phyloP scores from a whole-genome alignment of 2,113 vertebrate species.

The Phalacrocorax carbo region DNA sequence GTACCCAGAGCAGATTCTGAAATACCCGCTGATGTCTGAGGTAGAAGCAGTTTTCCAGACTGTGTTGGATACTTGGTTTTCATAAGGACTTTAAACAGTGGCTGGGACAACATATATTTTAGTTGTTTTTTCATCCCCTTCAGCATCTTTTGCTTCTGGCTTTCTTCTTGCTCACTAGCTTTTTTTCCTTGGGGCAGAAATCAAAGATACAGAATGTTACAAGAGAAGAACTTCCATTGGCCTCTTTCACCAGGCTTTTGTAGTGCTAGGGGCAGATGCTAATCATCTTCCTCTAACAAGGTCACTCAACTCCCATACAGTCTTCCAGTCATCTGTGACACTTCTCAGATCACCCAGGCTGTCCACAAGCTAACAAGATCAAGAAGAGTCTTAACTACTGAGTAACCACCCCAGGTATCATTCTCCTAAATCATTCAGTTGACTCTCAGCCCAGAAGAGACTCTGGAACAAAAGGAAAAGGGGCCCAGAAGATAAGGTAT shows the following conservation, averaged over 20 bases:
- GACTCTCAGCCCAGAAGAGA: not conserved
- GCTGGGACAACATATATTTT: conserved; percentile 83
- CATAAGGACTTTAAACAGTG: conserved; percentile 81
- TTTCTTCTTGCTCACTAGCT: conserved; percentile 77
- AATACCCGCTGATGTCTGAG: conserved; percentile 27
- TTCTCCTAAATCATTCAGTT: not conserved
- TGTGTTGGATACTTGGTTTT: conserved; percentile 95
- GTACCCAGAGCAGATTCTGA: conserved; percentile 79
- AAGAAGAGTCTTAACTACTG: not conserved
- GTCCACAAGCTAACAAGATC: not conserved
- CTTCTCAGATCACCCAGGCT: not conserved
- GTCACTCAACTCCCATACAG: not conserved
- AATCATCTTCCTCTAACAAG: not conserved
- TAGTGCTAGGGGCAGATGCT: not conserved
- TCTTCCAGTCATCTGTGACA: not conserved
- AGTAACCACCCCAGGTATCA: not conserved
- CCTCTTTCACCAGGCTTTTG: not conserved
- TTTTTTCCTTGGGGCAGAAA: conserved; percentile 55
- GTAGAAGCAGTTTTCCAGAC: conserved; percentile 81
- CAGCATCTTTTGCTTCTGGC: conserved; percentile 83
- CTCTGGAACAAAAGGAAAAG: not conserved
- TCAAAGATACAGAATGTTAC: not conserved
- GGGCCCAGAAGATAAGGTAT: not conserved
- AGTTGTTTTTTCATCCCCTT: conserved; percentile 91
- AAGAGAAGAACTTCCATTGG: not conserved